Base-by-base conservation (phyloP, 1,140 invertebrate genomes). In the Microplitis mediator region DNA sequence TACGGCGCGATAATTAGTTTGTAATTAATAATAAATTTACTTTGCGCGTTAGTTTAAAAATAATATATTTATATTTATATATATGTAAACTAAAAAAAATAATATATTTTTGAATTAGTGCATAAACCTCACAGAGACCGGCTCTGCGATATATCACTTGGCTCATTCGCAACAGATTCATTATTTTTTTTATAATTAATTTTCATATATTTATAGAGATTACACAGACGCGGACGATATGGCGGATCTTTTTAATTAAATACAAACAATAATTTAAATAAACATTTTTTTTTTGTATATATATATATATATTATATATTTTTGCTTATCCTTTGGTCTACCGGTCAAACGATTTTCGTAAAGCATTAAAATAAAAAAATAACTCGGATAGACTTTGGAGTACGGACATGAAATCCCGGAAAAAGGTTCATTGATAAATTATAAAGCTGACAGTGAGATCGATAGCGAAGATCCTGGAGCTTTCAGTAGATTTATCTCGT, bases 41-140 rank as follows among this genome's bases (percentile, higher is more conserved):
- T 60, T 72, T 69, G 70, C 64, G 51, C 51, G 65, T 34, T 23
- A 54, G 32, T 51, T 11, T 23, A 52, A 66, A 23, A 51, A 39
- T 14, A 14, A 51, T 23, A 23, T 23, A 23, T 23, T 23, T 23
- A 23, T 23, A n/a, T n/a, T n/a, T n/a, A 23, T 23, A 23, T 23
- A 23, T 23, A 23, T 23, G 23, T 23, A 23, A 23, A 23, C 23
- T 34, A 67, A 67, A 56, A 34, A 34, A 56, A 32, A 51, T n/a
- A 6, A 70, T 67, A 62, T 3, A 66, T 65, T 71, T 60, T 68
- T 56, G 74, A 78, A 79, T 81, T 78, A 79, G 77, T 81, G 83
- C 77, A 81, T 70, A 81, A 80, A 83, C 75, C 68, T 73, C 75
- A 80, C 14, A 76, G 82, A 84, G 81, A 63, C 83, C 83, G 81